Conservation (phyloP, 2,113 vertebrate species). For the Chaenocephalus aceratus region DNA sequence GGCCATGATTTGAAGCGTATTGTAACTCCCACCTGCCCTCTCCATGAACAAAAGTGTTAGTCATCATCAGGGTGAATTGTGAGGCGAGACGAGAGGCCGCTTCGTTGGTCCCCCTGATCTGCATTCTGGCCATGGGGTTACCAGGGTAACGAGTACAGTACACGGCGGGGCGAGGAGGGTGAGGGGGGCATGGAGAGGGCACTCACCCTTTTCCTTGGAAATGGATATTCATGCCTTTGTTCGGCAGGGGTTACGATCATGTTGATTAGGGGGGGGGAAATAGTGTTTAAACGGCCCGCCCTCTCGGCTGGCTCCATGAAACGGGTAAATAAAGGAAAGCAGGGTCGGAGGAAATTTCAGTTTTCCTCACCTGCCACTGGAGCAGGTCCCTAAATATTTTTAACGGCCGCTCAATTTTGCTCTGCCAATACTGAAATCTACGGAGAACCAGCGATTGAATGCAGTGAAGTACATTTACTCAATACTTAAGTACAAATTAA, state of each 20-base stretch:
- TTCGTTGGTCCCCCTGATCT: slow-evolving; percentile 79
- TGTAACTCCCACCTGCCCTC: slow-evolving; percentile 83
- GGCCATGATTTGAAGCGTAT: slow-evolving; percentile 72
- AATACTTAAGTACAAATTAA: no score
- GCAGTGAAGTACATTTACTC: no score
- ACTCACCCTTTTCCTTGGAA: slow-evolving; percentile 81
- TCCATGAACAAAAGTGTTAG: slow-evolving; percentile 82
- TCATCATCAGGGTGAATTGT: slow-evolving; percentile 83
- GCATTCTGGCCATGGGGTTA: slow-evolving; percentile 83
- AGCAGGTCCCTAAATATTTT: no score
- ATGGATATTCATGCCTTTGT: slow-evolving; percentile 84
- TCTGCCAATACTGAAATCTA: no score
- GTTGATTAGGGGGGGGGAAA: slow-evolving; percentile 67
- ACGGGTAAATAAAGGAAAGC: slow-evolving; percentile 38
- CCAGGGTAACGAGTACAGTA: slow-evolving; percentile 84
- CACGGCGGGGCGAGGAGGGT: slow-evolving; percentile 63
- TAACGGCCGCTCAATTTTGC: no score
- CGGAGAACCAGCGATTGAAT: no score
- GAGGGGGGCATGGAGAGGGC: slow-evolving; percentile 70
- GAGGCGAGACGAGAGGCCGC: slow-evolving; percentile 76
- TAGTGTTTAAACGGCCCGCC: slow-evolving; percentile 58
- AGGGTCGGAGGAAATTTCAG: no score
- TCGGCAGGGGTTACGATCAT: slow-evolving; percentile 73
- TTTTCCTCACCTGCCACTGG: no score
- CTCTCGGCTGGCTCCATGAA: slow-evolving; percentile 49